Base-by-base conservation (phyloP, 2,113 vertebrate species). In the Pseudopipra pipra region DNA sequence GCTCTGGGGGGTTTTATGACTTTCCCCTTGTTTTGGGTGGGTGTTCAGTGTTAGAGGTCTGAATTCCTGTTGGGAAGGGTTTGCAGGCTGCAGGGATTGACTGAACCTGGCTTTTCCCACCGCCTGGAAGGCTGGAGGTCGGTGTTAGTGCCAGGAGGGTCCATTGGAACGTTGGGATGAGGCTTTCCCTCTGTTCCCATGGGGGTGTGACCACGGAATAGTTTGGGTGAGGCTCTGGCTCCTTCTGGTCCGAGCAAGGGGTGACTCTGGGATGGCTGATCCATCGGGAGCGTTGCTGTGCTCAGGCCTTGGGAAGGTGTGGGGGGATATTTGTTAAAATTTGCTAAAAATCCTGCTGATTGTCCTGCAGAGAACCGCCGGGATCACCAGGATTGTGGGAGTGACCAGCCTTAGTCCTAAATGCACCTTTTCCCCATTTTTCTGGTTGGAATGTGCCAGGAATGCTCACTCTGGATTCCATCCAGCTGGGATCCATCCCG, bases 371-470 rank as follows among this genome's bases (percentile, higher is more conserved):
- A 22, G 33, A 56, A 0, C 30, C 8, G 13, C 5, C 8, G 8
- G 71, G 5, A 8, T 19, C 2, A 2, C 30, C 0, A 4, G 43
- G 49, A 22, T 3, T 1, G 2, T 39, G 12, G 35, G 6, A 72
- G 7, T 2, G 12, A 3, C n/a, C 4, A 11, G 1, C 4, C 9
- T 72, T 27, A 12, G 12, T 14, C 35, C 41, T 11, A 14, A 44
- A 65, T 19, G 4, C 6, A 0, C 3, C 0, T 33, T 37, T 54
- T 21, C 21, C 4, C 0, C 15, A 0, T 3, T 0, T 68, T 70
- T 31, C 24, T 66, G 76, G 8, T 24, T 20, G 44, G 59, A 43
- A 44, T 11, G 14, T 74, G 77, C 43, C 67, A 31, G 76, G 59
- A 58, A 8, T 8, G 0, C 51, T 58, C 68, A 7, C 51, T 51